Evolutionary conservation across 2,888 invertebrate species (phyloP).

Genomic region (Apoda limacodes): DNA sequence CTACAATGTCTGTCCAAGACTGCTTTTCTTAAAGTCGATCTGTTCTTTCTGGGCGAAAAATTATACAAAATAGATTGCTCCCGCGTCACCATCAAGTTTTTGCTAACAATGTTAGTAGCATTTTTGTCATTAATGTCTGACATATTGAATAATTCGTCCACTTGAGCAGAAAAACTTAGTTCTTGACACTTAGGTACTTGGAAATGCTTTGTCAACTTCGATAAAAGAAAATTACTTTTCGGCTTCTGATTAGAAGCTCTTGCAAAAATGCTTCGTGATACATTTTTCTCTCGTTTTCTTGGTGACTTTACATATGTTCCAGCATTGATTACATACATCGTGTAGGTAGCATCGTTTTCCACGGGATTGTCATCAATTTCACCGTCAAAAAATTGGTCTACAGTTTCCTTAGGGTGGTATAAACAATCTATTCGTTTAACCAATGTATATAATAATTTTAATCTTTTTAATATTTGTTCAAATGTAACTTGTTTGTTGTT

Average conservation of each 20-base stretch:
- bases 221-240: slow-evolving; percentile 36
- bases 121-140: slow-evolving; percentile 24
- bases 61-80: slow-evolving; percentile 42
- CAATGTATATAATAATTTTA: slow-evolving; percentile 50
- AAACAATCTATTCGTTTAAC: slow-evolving; percentile 40
- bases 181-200: slow-evolving; percentile 35
- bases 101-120: too few relatives aligned
- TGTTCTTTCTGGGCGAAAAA: slow-evolving; percentile 39
- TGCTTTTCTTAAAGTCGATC: slow-evolving; percentile 42
- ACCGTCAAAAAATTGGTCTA: slow-evolving; percentile 39
- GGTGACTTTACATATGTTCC: slow-evolving; percentile 38
- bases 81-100: slow-evolving; percentile 23
- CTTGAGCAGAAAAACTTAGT: slow-evolving; percentile 47
- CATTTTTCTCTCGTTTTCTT: slow-evolving; percentile 24
- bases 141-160: slow-evolving; percentile 42
- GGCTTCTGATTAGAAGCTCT: slow-evolving; percentile 39
- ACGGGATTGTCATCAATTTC: slow-evolving; percentile 26
- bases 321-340: slow-evolving; percentile 28
- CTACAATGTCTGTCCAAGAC: slow-evolving; percentile 36
- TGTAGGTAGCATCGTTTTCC: slow-evolving; percentile 36
- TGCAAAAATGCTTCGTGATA: slow-evolving; percentile 45
- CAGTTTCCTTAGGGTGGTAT: slow-evolving; percentile 43
- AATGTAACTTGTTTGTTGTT: slow-evolving; percentile 28
- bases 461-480: slow-evolving; percentile 41
- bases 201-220: slow-evolving; percentile 40